A percentile compares a stretch with the other conserved stretches of the same genome.
These are phyloP conservation scores for Limonius californicus DNA, from an alignment of 1,140 invertebrate species.

Conservation along the genomic window DNA sequence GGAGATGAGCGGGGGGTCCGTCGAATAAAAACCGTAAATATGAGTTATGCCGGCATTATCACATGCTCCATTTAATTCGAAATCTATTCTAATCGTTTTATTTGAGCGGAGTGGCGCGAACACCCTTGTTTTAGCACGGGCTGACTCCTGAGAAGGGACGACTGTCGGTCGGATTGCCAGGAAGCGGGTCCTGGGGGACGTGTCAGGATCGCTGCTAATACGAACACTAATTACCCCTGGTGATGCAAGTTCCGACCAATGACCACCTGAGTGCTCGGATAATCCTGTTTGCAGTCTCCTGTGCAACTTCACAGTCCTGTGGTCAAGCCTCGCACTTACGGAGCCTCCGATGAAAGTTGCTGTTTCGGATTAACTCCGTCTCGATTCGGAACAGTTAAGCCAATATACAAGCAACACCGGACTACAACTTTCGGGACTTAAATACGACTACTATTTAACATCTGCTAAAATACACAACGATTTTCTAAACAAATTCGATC, in stretches of 20 bases:
- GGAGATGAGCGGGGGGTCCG: slow-evolving; percentile 3
- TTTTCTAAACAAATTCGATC: slow-evolving; percentile 3
- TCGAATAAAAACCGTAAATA: slow-evolving; percentile 37
- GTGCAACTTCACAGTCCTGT: slow-evolving; percentile 15
- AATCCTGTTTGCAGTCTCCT: slow-evolving; percentile 27
- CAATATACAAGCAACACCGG: slow-evolving; percentile 26
- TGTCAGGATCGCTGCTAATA: neutral
- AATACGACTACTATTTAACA: neutral
- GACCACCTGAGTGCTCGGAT: slow-evolving; percentile 16
- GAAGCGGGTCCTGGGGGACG: slow-evolving; percentile 4
- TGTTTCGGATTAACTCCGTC: slow-evolving; percentile 20
- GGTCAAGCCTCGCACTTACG: slow-evolving; percentile 23
- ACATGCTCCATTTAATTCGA: slow-evolving; percentile 44
- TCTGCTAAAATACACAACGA: slow-evolving; percentile 4
- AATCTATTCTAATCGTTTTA: slow-evolving; percentile 43
- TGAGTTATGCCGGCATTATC: slow-evolving; percentile 43
- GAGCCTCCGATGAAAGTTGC: slow-evolving; percentile 19
- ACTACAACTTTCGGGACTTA: neutral
- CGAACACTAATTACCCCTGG: slow-evolving; percentile 16
- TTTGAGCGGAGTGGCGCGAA: slow-evolving; percentile 21
- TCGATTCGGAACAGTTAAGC: slow-evolving; percentile 27
- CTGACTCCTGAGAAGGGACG: slow-evolving; percentile 2
- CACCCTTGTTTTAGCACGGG: slow-evolving; percentile 16
- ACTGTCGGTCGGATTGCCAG: neutral
- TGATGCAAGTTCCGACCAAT: slow-evolving; percentile 10